A percentile compares a stretch with the other conserved stretches of the same genome.
These are phyloP conservation scores for Periophthalmus modestus DNA, from an alignment of 2,113 vertebrate genomes.

Conservation along the genomic window DNA sequence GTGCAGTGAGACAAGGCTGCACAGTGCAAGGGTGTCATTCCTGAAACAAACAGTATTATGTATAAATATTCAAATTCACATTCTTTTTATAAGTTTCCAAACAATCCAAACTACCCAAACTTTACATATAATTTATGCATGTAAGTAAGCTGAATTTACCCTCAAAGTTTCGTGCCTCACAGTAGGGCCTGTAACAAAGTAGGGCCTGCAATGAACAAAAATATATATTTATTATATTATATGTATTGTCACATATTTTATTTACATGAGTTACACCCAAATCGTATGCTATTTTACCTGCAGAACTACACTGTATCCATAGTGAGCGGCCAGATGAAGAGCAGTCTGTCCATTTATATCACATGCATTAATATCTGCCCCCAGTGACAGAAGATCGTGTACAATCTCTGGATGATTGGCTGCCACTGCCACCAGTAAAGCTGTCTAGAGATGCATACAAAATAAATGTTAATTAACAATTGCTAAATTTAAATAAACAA, in stretches of 20 bases:
- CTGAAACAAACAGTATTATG: conserved; percentile 56
- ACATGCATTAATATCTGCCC: conserved; percentile 81
- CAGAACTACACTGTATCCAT: conserved; percentile 82
- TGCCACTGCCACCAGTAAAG: conserved; percentile 86
- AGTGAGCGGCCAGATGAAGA: conserved; percentile 84
- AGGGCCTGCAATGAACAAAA: conserved; percentile 71
- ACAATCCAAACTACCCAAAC: neutral
- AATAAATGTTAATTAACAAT: neutral
- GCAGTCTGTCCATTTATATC: conserved; percentile 87
- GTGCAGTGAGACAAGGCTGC: conserved; percentile 83
- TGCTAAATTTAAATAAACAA: neutral
- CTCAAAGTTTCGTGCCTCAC: conserved; percentile 88
- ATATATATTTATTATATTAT: neutral
- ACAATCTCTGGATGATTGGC: conserved; percentile 88
- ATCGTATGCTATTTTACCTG: conserved; percentile 69
- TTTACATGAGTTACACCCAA: neutral
- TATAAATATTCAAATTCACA: neutral
- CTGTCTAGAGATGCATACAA: conserved; percentile 74
- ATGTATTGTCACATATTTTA: neutral
- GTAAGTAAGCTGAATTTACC: conserved; percentile 64
- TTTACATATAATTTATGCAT: neutral
- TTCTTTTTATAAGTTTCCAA: too few species aligned
- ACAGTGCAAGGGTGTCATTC: conserved; percentile 87
- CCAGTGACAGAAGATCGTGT: conserved; percentile 82
- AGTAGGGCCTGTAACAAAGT: conserved; percentile 71